phyloP scores from a whole-genome alignment of 2,113 vertebrate genomes.

The Eira barbara region DNA sequence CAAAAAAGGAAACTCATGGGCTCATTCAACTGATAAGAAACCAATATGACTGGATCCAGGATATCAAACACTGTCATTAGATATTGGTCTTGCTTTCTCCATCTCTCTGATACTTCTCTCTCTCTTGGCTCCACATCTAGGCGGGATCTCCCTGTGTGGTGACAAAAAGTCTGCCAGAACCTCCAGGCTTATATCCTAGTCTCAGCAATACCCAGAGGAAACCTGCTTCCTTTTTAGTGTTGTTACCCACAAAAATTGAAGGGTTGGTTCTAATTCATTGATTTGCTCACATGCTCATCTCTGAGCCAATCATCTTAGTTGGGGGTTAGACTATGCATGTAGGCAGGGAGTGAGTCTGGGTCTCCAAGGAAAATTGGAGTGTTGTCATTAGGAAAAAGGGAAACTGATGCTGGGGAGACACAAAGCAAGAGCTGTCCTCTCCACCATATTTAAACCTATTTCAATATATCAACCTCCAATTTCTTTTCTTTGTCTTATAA shows the following conservation, averaged over 20 bases:
- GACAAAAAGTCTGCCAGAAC: neutral
- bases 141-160: neutral
- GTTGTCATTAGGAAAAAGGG: neutral
- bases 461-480: neutral
- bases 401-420: neutral
- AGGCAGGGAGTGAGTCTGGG: neutral
- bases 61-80: neutral
- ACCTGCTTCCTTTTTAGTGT: neutral
- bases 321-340: neutral
- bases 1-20: neutral
- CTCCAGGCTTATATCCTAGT: neutral
- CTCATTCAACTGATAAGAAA: neutral
- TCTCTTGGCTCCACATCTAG: neutral
- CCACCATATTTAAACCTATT: neutral
- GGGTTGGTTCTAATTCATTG: neutral
- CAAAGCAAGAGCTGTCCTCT: neutral
- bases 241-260: neutral
- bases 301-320: neutral
- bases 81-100: neutral
- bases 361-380: neutral
- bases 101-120: neutral
- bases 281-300: neutral
- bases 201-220: neutral
- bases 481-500: neutral
- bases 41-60: no score